phyloP scores from a whole-genome alignment of 2,113 vertebrate species.

The Clupea harengus region DNA sequence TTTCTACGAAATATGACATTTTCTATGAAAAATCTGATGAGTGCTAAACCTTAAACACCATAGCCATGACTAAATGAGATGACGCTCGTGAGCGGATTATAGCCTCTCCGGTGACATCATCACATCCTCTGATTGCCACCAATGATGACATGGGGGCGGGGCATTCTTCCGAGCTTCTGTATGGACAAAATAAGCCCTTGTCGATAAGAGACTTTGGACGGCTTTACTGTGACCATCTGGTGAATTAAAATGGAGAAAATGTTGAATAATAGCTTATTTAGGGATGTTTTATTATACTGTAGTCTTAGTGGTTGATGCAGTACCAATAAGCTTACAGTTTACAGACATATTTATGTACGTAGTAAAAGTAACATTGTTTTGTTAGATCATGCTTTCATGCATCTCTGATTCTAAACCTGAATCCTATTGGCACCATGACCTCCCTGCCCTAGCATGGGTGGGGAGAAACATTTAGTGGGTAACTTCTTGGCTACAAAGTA shows the following conservation, averaged over 20 bases:
- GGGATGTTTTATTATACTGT: neutral
- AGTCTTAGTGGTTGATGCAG: neutral
- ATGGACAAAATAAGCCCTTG: neutral
- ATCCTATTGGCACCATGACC: neutral
- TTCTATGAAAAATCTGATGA: too few relatives aligned
- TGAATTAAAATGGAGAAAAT: neutral
- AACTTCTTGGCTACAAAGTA: neutral
- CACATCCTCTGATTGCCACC: neutral
- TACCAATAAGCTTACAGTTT: neutral
- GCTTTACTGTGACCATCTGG: neutral
- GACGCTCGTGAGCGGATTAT: neutral
- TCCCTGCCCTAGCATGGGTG: neutral
- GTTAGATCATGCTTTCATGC: neutral
- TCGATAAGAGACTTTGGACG: neutral
- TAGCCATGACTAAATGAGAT: neutral
- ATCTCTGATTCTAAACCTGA: neutral
- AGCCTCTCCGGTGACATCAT: neutral
- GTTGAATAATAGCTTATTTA: neutral
- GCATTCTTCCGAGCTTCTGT: neutral
- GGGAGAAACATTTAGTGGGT: neutral
- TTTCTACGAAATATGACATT: too few relatives aligned
- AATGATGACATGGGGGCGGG: neutral
- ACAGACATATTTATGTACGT: neutral
- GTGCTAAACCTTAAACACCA: neutral
- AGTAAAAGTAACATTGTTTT: neutral